Evolutionary conservation across 2,888 invertebrate species (phyloP), one percentile per base, ranked within the genome.

Genomic region (Mythimna lalbum): DNA sequence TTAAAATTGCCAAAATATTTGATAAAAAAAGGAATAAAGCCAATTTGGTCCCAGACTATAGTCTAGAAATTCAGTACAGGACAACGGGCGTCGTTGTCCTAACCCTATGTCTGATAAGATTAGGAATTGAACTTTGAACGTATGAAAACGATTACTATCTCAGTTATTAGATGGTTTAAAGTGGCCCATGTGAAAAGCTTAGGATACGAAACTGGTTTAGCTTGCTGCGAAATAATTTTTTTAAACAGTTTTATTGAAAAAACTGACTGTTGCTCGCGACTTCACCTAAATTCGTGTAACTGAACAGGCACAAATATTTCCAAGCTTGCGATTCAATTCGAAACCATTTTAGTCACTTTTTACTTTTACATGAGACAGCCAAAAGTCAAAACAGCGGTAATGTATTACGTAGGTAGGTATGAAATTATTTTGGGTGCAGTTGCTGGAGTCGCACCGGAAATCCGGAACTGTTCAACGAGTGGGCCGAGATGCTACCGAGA

Each of bases 91-190:
- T 62, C 74, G 68, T 67, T 73, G 74, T 64, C 72, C 31, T 69
- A 64, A 60, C 53, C 59, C 60, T 65, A 68, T 36, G 63, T 70
- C 66, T 53, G 67, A 76, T 84, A 66, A 70, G 60, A 70, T 69
- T 76, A 47, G 63, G 57, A 69, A 83, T 79, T 84, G 68, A 81
- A 77, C 75, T 81, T 81, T 84, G 77, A 80, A 73, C 69, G 36
- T 73, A 69, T 73, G 82, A 69, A 70, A 72, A 67, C 56, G 72
- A 76, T 74, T 65, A 76, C 70, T 77, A 76, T 82, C 70, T 78
- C 53, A 56, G 72, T 80, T 84, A 75, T 79, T 79, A 69, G 73
- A 68, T 73, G 61, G 49, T 73, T 65, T 61, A 62, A 76, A 73
- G 31, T 60, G 68, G 67, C 47, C 47, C 73, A 80, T 73, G 73